Conservation (phyloP, 35 echinoderm and acorn worm species). For the Anneissia japonica region DNA sequence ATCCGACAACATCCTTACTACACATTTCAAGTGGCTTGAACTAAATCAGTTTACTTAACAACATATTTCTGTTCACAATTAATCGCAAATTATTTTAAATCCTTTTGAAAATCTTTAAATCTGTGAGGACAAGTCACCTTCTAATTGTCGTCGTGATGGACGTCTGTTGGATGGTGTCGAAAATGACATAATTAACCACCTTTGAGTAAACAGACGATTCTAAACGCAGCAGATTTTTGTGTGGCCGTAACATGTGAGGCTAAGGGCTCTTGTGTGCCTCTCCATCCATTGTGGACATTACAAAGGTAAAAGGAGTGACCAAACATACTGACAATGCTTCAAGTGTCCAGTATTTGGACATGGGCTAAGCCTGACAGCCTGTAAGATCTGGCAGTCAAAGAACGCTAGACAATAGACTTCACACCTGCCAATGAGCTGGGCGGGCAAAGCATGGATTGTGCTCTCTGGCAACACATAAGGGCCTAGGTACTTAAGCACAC, state of each 20-base stretch:
- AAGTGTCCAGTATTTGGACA: constrained; percentile 1
- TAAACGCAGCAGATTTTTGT: background rate
- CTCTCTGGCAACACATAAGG: background rate
- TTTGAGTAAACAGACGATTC: background rate
- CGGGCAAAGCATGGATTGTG: background rate
- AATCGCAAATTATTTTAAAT: background rate
- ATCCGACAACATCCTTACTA: background rate
- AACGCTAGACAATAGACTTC: background rate
- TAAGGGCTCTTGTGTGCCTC: background rate
- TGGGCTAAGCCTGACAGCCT: background rate
- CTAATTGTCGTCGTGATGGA: too few species aligned
- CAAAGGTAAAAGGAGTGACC: background rate
- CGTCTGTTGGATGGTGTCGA: too few species aligned
- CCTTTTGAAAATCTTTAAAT: background rate
- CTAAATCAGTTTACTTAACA: background rate
- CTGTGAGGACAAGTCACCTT: background rate
- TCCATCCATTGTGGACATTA: background rate
- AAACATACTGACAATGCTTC: background rate
- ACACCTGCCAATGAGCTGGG: background rate
- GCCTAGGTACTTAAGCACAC: too few species aligned
- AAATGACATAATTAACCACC: background rate
- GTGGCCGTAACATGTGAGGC: background rate
- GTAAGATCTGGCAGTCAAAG: too few species aligned
- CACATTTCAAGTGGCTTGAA: background rate
- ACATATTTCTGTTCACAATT: background rate